phyloP scores from a whole-genome alignment of 2,113 vertebrate genomes.

The Anolis carolinensis region DNA sequence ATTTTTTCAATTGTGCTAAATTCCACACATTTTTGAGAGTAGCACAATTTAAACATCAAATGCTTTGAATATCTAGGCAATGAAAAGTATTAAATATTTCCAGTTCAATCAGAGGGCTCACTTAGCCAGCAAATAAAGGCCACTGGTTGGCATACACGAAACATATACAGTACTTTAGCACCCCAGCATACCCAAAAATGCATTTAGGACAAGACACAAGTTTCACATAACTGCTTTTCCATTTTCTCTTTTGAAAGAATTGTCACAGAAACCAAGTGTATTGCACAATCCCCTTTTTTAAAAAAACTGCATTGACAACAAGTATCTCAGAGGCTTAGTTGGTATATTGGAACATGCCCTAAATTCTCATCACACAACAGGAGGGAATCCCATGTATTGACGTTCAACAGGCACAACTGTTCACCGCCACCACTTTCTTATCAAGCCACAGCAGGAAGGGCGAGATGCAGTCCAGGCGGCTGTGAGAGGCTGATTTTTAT shows the following conservation, averaged over 20 bases:
- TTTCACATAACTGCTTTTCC: too few species aligned
- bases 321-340: too few species aligned
- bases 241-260: too few species aligned
- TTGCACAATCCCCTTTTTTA: too few species aligned
- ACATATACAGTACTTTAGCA: too few species aligned
- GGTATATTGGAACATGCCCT: too few species aligned
- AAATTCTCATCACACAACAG: too few species aligned
- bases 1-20: not conserved
- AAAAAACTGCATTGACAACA: too few species aligned
- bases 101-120: too few species aligned
- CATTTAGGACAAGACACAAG: too few species aligned
- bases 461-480: not conserved
- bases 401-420: not conserved
- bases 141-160: not conserved
- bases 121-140: not conserved
- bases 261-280: too few species aligned
- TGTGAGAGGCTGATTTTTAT: not conserved
- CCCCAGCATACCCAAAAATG: too few species aligned
- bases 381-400: not conserved
- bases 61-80: not conserved
- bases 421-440: not conserved
- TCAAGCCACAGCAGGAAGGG: not conserved
- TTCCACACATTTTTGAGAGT: not conserved
- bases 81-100: not conserved
- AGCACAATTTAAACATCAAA: not conserved